phyloP scores from a whole-genome alignment of 2,888 invertebrate genomes.

The Volucella bombylans region DNA sequence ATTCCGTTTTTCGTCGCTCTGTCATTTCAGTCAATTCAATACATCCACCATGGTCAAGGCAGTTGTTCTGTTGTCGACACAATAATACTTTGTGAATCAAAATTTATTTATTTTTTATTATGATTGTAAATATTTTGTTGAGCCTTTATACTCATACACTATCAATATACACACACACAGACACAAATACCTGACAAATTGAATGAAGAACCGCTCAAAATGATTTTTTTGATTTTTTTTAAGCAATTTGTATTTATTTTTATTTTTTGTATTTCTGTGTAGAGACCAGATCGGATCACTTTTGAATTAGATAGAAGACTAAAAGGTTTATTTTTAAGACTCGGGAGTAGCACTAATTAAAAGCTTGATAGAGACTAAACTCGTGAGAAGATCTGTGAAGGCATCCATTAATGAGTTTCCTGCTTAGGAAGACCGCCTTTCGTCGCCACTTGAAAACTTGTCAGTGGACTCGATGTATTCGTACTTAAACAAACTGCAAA shows the following conservation, averaged over 20 bases:
- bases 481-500: slow-evolving; percentile 34
- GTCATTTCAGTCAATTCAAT: slow-evolving; percentile 50
- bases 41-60: slow-evolving; percentile 66
- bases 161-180: not conserved
- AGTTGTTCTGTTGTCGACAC: slow-evolving; percentile 57
- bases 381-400: not conserved
- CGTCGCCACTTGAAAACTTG: slow-evolving; percentile 18
- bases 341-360: slow-evolving; percentile 46
- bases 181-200: no score
- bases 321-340: not conserved
- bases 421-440: slow-evolving; percentile 54
- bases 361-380: slow-evolving; percentile 3
- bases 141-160: not conserved
- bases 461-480: no score
- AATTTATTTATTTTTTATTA: slow-evolving; percentile 1
- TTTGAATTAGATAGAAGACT: slow-evolving; percentile 22
- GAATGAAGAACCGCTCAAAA: not conserved
- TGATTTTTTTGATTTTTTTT: not conserved
- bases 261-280: not conserved
- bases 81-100: slow-evolving; percentile 49
- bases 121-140: slow-evolving; percentile 29
- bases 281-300: not conserved
- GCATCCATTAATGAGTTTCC: slow-evolving; percentile 66
- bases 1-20: slow-evolving; percentile 45
- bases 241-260: not conserved